Conservation (phyloP, 2,113 vertebrate species). For the Myocastor coypus region DNA sequence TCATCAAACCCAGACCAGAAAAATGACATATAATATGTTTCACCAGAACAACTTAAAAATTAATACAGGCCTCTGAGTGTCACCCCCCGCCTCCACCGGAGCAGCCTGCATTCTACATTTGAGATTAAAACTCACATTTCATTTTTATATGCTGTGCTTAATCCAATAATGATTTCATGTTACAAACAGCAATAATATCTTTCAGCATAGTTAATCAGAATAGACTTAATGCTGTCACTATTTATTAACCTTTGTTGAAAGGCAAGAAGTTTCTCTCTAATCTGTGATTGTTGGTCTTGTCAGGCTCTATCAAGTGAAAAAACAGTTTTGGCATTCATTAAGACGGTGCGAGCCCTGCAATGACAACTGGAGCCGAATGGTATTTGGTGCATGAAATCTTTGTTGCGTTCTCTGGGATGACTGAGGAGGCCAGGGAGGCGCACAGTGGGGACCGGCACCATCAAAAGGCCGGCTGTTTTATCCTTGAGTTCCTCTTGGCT, state of each 20-base stretch:
- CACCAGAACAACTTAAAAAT: slow-evolving; percentile 61
- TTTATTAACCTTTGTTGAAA: slow-evolving; percentile 99
- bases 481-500: background rate
- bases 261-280: slow-evolving; percentile 95
- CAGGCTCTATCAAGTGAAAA: slow-evolving; percentile 92
- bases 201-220: slow-evolving; percentile 98
- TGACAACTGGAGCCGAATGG: slow-evolving; percentile 86
- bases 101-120: slow-evolving; percentile 50
- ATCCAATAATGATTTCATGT: slow-evolving; percentile 98
- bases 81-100: slow-evolving; percentile 12
- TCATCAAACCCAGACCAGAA: slow-evolving; percentile 45
- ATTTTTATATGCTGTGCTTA: slow-evolving; percentile 96
- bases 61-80: slow-evolving; percentile 32
- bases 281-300: slow-evolving; percentile 97
- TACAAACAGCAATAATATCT: slow-evolving; percentile 96
- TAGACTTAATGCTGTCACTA: slow-evolving; percentile 99
- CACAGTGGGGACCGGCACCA: background rate
- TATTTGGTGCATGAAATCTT: slow-evolving; percentile 86
- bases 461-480: slow-evolving; percentile 41
- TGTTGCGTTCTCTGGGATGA: slow-evolving; percentile 42
- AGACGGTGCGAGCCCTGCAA: slow-evolving; percentile 87
- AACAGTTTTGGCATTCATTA: slow-evolving; percentile 92
- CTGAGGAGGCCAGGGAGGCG: slow-evolving; percentile 20
- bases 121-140: slow-evolving; percentile 96
- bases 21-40: background rate